A percentile compares a stretch with the other conserved stretches of the same genome.
phyloP scores from a whole-genome alignment of 2,888 invertebrate species.

The Sisyra nigra region DNA sequence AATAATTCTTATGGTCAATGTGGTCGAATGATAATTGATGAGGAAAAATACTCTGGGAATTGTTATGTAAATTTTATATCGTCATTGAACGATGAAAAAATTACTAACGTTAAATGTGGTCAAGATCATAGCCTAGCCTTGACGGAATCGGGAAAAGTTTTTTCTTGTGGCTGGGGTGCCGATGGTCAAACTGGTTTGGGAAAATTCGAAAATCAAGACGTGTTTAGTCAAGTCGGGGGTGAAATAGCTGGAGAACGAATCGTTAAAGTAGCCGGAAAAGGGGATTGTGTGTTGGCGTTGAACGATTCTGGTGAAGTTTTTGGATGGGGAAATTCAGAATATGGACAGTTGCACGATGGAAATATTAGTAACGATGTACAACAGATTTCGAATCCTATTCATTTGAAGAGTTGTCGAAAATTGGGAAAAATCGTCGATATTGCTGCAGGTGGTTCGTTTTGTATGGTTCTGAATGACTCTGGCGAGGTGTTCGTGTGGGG shows the following conservation, averaged over 20 bases:
- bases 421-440: conserved; percentile 65
- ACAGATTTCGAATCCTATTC: conserved; percentile 58
- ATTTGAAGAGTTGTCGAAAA: conserved; percentile 41
- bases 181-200: conserved; percentile 89
- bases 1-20: conserved; percentile 93
- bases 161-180: conserved; percentile 83
- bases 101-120: conserved; percentile 62
- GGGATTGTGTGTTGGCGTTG: conserved; percentile 78
- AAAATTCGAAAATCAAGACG: conserved; percentile 40
- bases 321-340: conserved; percentile 96
- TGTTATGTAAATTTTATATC: conserved; percentile 49
- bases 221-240: conserved; percentile 50
- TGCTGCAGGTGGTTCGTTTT: conserved; percentile 76
- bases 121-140: conserved; percentile 82
- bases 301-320: conserved; percentile 82
- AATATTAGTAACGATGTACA: conserved; percentile 32
- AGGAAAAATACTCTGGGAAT: conserved; percentile 57
- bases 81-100: conserved; percentile 40
- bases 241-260: conserved; percentile 73
- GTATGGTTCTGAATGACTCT: conserved; percentile 62
- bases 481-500: conserved; percentile 90
- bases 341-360: conserved; percentile 56
- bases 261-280: conserved; percentile 59
- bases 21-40: conserved; percentile 58
- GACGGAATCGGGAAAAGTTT: conserved; percentile 65